Base-by-base conservation (phyloP, 2,797 vertebrate species). In the Remorina albescens region DNA sequence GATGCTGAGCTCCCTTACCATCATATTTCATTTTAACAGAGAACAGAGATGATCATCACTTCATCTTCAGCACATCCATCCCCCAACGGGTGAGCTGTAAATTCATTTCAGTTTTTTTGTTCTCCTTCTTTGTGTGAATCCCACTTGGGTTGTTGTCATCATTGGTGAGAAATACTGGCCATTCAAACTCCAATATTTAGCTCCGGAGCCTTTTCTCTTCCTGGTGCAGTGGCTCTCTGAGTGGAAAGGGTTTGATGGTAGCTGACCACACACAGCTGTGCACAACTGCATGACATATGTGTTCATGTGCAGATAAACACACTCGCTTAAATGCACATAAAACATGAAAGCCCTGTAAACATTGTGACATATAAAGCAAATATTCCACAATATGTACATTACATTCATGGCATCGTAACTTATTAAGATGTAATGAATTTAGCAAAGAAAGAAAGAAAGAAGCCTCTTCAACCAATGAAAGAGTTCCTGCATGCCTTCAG, bases 1-100 rank as follows among this genome's bases (percentile, higher is more conserved):
- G 84, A 79, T 83, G 80, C 78, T 12, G 57, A 53, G 86, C 80
- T 83, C 80, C 82, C 81, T 80, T 8, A 25, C 81, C 69, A 61
- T 90, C 89, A 85, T 90, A 88, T 86, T 90, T 90, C 87, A 89
- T 90, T 88, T 86, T 71, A 80, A 78, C 68, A 46, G 60, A 70
- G 63, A 88, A 82, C 74, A 69, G 81, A 90, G 82, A 89, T 70
- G 77, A 89, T 87, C 84, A 86, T 85, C 84, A 55, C 86, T 92
- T 86, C 86, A 90, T 86, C 85, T 84, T 69, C 32, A 16, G 50
- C 79, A 76, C 83, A 78, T 80, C 81, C 70, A 37, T 61, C 64
- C 80, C 78, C 60, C 67, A 83, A 60, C 8, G 62, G 67, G 44
- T 57, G 68, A 86, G 71, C 80, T 78, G 76, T 71, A 73, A 74